A percentile compares a stretch with the other conserved stretches of the same genome.
Conservation (phyloP, 2,888 invertebrate genomes). For the Uropetala carovei region DNA sequence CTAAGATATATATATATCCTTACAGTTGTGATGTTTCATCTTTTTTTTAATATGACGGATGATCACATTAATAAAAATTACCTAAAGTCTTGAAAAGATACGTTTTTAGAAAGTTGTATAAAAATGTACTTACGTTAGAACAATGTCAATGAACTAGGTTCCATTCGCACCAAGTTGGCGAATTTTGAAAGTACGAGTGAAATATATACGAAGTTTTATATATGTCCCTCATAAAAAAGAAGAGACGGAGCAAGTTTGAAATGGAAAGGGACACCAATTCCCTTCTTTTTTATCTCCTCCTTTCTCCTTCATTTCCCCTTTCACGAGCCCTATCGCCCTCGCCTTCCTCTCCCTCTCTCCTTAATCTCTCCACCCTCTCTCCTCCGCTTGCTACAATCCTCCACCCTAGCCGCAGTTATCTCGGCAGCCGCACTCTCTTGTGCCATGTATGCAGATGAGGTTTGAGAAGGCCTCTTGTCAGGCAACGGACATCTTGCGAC, state of each 20-base stretch:
- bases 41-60: no score
- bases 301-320: constrained; percentile 24
- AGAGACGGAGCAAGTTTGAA: background rate
- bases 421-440: background rate
- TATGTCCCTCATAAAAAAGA: constrained; percentile 19
- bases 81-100: background rate
- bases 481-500: background rate
- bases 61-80: no score
- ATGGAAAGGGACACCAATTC: background rate
- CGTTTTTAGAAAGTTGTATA: background rate
- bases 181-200: background rate
- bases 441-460: constrained; percentile 1
- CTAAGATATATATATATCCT: no score
- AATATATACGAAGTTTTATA: constrained; percentile 11
- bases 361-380: background rate
- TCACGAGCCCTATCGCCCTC: background rate
- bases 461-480: background rate
- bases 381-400: background rate
- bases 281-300: constrained; percentile 19
- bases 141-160: background rate
- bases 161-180: background rate
- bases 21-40: no score
- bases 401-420: background rate
- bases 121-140: background rate
- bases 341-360: background rate